These are phyloP conservation scores for Eriocheir sinensis DNA, from an alignment of 1,140 invertebrate genomes.

Conservation along the genomic window DNA sequence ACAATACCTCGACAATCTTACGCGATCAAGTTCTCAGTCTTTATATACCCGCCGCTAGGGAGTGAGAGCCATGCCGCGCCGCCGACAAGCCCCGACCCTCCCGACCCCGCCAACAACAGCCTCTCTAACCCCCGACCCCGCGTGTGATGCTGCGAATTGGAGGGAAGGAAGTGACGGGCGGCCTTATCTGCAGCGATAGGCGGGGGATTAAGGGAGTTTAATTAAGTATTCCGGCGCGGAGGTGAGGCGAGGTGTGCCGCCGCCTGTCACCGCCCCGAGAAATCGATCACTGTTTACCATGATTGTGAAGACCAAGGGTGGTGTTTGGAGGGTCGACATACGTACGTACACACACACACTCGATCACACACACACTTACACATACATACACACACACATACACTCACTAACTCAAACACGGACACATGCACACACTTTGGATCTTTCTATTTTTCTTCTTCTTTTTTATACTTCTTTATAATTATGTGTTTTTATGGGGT, in stretches of 20 bases:
- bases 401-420: too few species aligned
- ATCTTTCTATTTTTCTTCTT: too few species aligned
- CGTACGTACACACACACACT: slow-evolving; percentile 8
- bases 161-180: neutral
- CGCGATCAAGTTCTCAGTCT: too few species aligned
- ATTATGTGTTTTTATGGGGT: too few species aligned
- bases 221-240: neutral
- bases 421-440: too few species aligned
- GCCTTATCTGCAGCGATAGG: neutral
- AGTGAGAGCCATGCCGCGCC: too few species aligned
- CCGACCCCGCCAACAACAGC: too few species aligned
- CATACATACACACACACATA: neutral
- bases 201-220: slow-evolving; percentile 23
- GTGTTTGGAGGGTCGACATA: neutral
- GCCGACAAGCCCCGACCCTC: too few species aligned
- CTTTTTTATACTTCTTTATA: too few species aligned
- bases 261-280: neutral
- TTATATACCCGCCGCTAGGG: too few species aligned
- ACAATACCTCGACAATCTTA: too few species aligned
- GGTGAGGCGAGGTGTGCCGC: neutral
- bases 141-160: neutral
- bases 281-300: neutral
- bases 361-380: neutral
- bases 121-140: too few species aligned
- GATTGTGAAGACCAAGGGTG: neutral